These are phyloP conservation scores for Holocentrus rufus DNA, from an alignment of 2,797 vertebrate genomes.

Conservation along the genomic window DNA sequence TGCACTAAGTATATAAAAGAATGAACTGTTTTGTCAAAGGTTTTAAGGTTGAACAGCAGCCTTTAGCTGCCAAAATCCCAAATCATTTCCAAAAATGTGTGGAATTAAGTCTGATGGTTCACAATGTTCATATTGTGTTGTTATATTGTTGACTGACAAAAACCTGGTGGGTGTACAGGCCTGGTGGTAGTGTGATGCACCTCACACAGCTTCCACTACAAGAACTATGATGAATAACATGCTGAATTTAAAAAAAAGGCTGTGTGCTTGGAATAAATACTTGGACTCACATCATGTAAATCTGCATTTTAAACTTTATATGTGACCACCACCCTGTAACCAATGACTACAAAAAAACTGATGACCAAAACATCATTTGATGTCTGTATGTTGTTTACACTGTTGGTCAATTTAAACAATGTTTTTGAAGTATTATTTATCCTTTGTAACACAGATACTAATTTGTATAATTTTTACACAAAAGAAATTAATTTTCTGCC, in stretches of 20 bases:
- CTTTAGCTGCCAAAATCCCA: slow-evolving; percentile 48
- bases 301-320: slow-evolving; percentile 36
- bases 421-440: slow-evolving; percentile 75
- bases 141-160: slow-evolving; percentile 43
- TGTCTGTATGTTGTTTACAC: slow-evolving; percentile 75
- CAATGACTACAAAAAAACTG: slow-evolving; percentile 36
- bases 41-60: slow-evolving; percentile 36
- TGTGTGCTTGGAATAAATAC: slow-evolving; percentile 44
- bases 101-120: slow-evolving; percentile 27
- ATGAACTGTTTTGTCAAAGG: slow-evolving; percentile 27
- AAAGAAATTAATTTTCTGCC: slow-evolving; percentile 61
- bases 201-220: slow-evolving; percentile 22
- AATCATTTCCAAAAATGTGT: slow-evolving; percentile 33
- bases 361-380: slow-evolving; percentile 69
- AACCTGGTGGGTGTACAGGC: slow-evolving; percentile 26
- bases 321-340: slow-evolving; percentile 39
- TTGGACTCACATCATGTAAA: slow-evolving; percentile 45
- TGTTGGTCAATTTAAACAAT: slow-evolving; percentile 66
- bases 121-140: slow-evolving; percentile 38
- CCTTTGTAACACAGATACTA: slow-evolving; percentile 78
- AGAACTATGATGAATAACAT: slow-evolving; percentile 31
- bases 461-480: slow-evolving; percentile 82
- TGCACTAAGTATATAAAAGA: slow-evolving; percentile 45
- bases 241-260: slow-evolving; percentile 46
- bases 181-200: slow-evolving; percentile 26